These are phyloP conservation scores for Alethe diademata DNA, from an alignment of 2,113 vertebrate genomes.

Conservation along the genomic window DNA sequence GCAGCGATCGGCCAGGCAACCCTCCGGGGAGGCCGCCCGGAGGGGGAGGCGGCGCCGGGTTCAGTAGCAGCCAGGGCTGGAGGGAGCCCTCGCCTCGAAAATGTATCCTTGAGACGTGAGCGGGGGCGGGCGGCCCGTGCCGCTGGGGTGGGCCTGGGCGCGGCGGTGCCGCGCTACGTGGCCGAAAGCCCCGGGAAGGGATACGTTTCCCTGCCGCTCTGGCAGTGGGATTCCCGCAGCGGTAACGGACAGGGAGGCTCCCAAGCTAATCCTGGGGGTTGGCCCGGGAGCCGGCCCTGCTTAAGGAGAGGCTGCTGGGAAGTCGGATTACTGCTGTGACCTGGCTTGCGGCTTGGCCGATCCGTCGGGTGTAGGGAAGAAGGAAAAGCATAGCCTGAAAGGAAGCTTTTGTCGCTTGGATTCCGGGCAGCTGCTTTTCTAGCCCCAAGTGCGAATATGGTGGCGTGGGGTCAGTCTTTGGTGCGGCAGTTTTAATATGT, in stretches of 20 bases:
- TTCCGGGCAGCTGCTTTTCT: not conserved
- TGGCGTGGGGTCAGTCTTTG: not conserved
- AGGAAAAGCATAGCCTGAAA: not conserved
- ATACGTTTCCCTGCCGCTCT: not conserved
- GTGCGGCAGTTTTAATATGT: not conserved
- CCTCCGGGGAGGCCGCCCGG: constrained; percentile 70
- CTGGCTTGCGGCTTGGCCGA: not conserved
- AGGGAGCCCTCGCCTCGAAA: constrained; percentile 84
- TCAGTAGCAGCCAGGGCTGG: constrained; percentile 71
- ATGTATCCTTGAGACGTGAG: constrained; percentile 86
- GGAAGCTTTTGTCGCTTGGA: not conserved
- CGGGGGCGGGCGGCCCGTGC: not conserved
- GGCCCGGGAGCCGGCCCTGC: not conserved
- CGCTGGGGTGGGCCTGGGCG: not conserved
- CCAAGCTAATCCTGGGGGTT: not conserved
- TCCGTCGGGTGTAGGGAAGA: not conserved
- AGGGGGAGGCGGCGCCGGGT: constrained; percentile 61
- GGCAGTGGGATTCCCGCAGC: fast-evolving
- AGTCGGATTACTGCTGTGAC: not conserved
- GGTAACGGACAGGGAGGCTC: not conserved
- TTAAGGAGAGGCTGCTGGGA: not conserved
- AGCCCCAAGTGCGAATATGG: not conserved
- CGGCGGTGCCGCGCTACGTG: not conserved
- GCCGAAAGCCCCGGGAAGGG: not conserved
- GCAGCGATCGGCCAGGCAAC: constrained; percentile 64